These are phyloP conservation scores for Torymus texanus DNA, from an alignment of 2,888 invertebrate species.

Conservation along the genomic window DNA sequence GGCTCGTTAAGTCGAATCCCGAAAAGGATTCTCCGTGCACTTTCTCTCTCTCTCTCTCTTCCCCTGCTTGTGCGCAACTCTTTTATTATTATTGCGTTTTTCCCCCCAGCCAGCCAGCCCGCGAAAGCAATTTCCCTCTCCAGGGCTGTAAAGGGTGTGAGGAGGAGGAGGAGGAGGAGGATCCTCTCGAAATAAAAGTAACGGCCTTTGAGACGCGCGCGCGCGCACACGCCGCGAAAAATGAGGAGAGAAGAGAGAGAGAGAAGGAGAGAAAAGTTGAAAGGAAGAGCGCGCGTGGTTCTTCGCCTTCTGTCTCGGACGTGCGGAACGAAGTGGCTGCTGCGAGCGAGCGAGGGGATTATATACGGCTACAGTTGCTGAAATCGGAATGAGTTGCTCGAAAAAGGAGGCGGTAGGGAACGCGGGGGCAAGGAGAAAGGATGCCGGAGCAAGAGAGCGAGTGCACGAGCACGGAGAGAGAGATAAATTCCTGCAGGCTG, in stretches of 20 bases:
- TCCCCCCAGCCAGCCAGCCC: constrained; percentile 1
- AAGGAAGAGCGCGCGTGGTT: no score
- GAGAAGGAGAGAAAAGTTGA: neutral
- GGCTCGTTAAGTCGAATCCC: constrained; percentile 51
- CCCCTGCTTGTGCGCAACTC: constrained; percentile 2
- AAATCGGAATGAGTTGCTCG: constrained; percentile 20
- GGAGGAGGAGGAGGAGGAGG: neutral
- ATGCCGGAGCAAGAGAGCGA: no score
- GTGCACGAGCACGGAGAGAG: no score
- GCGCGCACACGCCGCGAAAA: constrained; percentile 8
- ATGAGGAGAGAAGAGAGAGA: neutral
- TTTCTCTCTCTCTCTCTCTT: no score
- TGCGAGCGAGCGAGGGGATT: neutral
- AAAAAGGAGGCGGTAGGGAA: neutral
- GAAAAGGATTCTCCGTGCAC: constrained; percentile 36
- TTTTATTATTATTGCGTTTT: constrained; percentile 52
- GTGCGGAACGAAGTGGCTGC: constrained; percentile 17
- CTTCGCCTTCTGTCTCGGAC: constrained; percentile 12
- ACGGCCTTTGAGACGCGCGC: constrained; percentile 36
- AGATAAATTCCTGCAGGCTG: no score
- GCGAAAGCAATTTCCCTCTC: constrained; percentile 47
- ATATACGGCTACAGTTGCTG: constrained; percentile 17
- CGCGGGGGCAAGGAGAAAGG: neutral
- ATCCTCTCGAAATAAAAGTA: constrained; percentile 47
- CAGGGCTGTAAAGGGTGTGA: neutral